A percentile compares a stretch with the other conserved stretches of the same genome.
Conservation (phyloP, 2,113 vertebrate genomes). For the Elephas maximus region DNA sequence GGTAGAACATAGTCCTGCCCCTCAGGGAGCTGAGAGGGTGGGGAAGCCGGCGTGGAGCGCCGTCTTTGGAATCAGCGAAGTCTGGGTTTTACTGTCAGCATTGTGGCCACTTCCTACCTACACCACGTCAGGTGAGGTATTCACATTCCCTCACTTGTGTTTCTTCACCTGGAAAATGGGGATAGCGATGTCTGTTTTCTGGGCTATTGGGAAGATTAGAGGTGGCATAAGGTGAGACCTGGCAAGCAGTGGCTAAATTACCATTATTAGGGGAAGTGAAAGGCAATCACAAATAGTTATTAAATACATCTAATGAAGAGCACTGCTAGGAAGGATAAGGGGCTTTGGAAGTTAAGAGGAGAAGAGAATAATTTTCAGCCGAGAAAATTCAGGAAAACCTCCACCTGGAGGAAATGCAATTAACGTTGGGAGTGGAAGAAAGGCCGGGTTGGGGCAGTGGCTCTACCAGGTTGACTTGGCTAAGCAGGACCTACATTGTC, state of each 20-base stretch:
- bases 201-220: not conserved
- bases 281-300: not conserved
- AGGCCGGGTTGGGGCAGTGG: no score
- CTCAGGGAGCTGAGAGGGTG: not conserved
- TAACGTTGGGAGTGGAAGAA: not conserved
- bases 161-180: not conserved
- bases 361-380: no score
- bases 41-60: no score
- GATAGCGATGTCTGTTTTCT: not conserved
- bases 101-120: fast-evolving
- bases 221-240: not conserved
- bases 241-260: not conserved
- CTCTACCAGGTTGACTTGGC: not conserved
- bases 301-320: not conserved
- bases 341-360: not conserved
- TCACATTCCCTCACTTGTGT: fast-evolving
- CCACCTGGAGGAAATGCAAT: not conserved
- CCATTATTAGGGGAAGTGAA: not conserved
- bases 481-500: not conserved
- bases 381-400: not conserved
- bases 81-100: not conserved
- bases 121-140: fast-evolving
- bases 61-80: fast-evolving
- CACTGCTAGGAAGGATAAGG: not conserved
- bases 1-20: no score